These are phyloP conservation scores for Acipenser ruthenus DNA, from an alignment of 2,797 vertebrate species.

Conservation along the genomic window DNA sequence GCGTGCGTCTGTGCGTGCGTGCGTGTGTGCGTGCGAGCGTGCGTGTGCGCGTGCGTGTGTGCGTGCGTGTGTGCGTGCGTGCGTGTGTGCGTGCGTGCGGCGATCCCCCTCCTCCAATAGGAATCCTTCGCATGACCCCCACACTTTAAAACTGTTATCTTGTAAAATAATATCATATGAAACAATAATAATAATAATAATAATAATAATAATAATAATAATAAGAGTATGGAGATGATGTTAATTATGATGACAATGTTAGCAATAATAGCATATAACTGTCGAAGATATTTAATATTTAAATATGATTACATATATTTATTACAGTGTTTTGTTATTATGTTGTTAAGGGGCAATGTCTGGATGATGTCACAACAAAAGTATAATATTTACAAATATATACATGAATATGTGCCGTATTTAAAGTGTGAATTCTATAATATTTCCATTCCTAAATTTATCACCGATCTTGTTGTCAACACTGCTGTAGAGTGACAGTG, in stretches of 20 bases:
- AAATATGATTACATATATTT: constrained; percentile 45
- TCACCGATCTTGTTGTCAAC: not conserved
- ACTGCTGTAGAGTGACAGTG: too few relatives aligned
- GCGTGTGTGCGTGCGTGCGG: constrained; percentile 31
- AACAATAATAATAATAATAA: constrained; percentile 28
- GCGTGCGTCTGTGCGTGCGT: constrained; percentile 18
- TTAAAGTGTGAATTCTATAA: too few relatives aligned
- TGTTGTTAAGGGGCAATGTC: constrained; percentile 41
- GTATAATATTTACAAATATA: constrained; percentile 38
- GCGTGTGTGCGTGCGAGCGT: constrained; percentile 31
- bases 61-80: constrained; percentile 31
- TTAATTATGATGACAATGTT: constrained; percentile 43
- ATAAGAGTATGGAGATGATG: constrained; percentile 22
- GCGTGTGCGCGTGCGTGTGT: too few relatives aligned
- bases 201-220: constrained; percentile 31
- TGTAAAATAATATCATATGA: constrained; percentile 39
- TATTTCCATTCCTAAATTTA: not conserved
- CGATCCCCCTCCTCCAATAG: constrained; percentile 24
- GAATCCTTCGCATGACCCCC: constrained; percentile 48
- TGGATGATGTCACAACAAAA: constrained; percentile 55
- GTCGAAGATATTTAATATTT: constrained; percentile 59
- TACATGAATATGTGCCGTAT: not conserved
- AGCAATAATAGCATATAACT: constrained; percentile 59
- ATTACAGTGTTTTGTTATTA: constrained; percentile 17
- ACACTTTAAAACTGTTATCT: constrained; percentile 45